Percentiles rank a stretch among this genome's conserved stretches.
These are phyloP conservation scores for Microchirus variegatus DNA, from an alignment of 2,797 vertebrate genomes.

Conservation along the genomic window DNA sequence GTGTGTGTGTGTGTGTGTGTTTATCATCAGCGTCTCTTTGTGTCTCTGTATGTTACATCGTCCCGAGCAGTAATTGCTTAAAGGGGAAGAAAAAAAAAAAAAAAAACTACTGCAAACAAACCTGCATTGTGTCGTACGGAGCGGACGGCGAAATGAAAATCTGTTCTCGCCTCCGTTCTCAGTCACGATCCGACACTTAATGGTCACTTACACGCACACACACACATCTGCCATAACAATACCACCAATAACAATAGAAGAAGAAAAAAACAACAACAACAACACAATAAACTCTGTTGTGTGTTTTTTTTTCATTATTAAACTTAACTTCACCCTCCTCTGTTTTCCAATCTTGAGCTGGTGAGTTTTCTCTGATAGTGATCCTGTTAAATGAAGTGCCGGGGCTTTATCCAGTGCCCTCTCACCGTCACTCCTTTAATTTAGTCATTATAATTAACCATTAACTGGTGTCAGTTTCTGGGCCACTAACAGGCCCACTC, in stretches of 20 bases:
- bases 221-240: constrained; percentile 9
- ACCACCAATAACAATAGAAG: constrained; percentile 31
- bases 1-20: constrained; percentile 7
- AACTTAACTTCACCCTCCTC: constrained; percentile 29
- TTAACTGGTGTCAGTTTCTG: constrained; percentile 99
- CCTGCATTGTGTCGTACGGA: constrained; percentile 23
- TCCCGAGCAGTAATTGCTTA: constrained; percentile 48
- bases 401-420: constrained; percentile 89
- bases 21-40: constrained; percentile 40
- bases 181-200: constrained; percentile 44
- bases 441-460: constrained; percentile 99
- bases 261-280: constrained; percentile 25
- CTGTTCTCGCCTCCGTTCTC: constrained; percentile 48
- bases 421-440: constrained; percentile 96
- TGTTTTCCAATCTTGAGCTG: constrained; percentile 67
- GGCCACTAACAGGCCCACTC: constrained; percentile 98
- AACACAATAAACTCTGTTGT: too few relatives aligned
- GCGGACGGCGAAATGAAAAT: constrained; percentile 47
- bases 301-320: not conserved
- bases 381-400: constrained; percentile 93
- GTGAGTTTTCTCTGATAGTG: constrained; percentile 88
- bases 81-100: constrained; percentile 9
- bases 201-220: constrained; percentile 17
- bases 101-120: not conserved
- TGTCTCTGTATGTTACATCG: constrained; percentile 30